Base-by-base conservation (phyloP, 1,140 invertebrate genomes). In the Triops longicaudatus region DNA sequence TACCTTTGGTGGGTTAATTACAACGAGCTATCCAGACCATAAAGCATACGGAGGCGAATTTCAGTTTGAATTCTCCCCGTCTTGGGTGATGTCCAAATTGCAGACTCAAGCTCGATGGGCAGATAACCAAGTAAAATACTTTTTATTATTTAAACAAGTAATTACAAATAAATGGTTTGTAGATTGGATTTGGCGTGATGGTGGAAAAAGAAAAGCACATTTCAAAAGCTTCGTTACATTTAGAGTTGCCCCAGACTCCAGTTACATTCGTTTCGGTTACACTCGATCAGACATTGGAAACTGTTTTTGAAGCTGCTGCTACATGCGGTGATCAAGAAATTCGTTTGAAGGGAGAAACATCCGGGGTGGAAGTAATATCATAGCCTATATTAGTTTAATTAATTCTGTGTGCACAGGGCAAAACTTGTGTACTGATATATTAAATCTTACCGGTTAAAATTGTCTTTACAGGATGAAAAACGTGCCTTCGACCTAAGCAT, bases 401-500 rank as follows among this genome's bases (percentile, higher is more conserved):
- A n/a, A 6, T 63, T 63, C 22, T 11, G 14, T n/a, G 14, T 7
- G 44, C 10, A 63, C 5, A 14, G 50, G 10, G 50, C 50, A 22
- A 63, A 14, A 6, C 31, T 37, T 37, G 31, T 7, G 2, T 37
- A 37, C 31, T 37, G 2, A 2, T 37, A 2, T 37, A 37, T 37
- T 37, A n/a, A n/a, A 44, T 31, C n/a, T 11, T 14, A 74, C 14
- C 1, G 6, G 12, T 74, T 11, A 14, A 14, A 31, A 17, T 75
- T 75, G 3, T 17, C 11, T 75, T 75, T 31, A 26, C 37, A 77
- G 76, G 72, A 22, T 12, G 76, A 77, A 63, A 0, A 63, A 63
- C 10, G 50, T 17, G 50, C 17, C 5, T 63, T n/a, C 10, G 6
- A 14, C 10, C 50, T 63, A 14, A 63, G 50, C 22, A 14, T 11